Conservation (phyloP, 2,113 vertebrate genomes). For the Fulica atra region DNA sequence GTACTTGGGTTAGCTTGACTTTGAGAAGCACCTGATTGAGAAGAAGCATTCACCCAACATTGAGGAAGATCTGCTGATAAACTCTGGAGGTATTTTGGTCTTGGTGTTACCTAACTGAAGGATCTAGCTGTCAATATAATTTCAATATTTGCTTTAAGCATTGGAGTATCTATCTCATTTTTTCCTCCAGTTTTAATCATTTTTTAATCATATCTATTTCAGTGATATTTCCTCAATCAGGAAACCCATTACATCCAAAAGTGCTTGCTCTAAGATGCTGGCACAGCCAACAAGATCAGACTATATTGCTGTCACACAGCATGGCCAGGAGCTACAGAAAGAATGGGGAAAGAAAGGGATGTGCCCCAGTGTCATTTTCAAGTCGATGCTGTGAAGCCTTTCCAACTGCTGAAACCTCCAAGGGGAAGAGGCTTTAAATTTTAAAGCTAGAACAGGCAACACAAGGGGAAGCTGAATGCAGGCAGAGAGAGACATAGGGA, state of each 20-base stretch:
- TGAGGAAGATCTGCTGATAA: background rate
- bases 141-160: background rate
- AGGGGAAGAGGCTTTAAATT: background rate
- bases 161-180: background rate
- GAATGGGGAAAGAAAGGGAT: background rate
- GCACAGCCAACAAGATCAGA: background rate
- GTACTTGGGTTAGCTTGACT: background rate
- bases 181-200: background rate
- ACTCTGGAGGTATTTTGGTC: background rate
- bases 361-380: background rate
- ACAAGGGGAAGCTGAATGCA: background rate
- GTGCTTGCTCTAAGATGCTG: background rate
- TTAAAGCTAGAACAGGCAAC: background rate
- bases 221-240: background rate
- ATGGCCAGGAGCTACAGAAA: background rate
- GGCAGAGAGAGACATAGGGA: background rate
- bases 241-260: background rate
- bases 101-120: background rate
- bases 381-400: background rate
- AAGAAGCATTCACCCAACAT: background rate
- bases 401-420: background rate
- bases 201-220: too few species aligned
- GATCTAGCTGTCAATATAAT: background rate
- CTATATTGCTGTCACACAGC: background rate
- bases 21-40: background rate